Evolutionary conservation across 1,140 invertebrate genomes (phyloP), one percentile per base, ranked within the genome.

Genomic region (Drosophila sechellia): DNA sequence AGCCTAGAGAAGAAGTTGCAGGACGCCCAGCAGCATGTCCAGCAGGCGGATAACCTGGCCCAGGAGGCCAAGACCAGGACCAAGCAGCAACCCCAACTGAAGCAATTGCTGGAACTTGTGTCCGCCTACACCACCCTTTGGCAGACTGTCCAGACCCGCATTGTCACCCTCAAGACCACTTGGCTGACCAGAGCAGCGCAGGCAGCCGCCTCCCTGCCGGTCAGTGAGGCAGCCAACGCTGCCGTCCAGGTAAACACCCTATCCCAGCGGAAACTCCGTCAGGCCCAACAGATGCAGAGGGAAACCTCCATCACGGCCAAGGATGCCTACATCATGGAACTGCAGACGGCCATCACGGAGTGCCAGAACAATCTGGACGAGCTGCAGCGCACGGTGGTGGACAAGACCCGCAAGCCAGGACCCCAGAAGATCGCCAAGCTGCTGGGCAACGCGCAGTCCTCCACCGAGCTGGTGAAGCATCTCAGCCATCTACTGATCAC

Each of bases 191-290:
- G 79, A 25, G 75, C 81, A 11, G 64, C 76, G 40, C 68, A 73
- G 34, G 64, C 66, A 13, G 75, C 60, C 5, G 77, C 78, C 17
- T 94, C 57, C 0, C 17, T 95, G 64, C 93, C 94, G 22, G 93
- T 95, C 0, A 95, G 93, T 79, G 96, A 96, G 85, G 95, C 96
- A 80, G 94, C 94, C 5, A 96, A 97, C 70, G 94, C 94, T 3
- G 94, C 95, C 1, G 94, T 96, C 8, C 96, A 97, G 93, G 96
- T 97, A 0, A 95, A 96, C 71, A 97, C 96, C 1, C 79, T 96
- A 17, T 94, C 94, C 0, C 92, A 93, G 11, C 90, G 93, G 56
- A 91, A 90, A 52, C 59, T 77, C 8, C 80, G 83, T 0, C 90
- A 91, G 55, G 83, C 90, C 0, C 70, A 74, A 27, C 79, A 81